Conservation (phyloP, 2,888 invertebrate genomes). For the Drosophila cracens region DNA sequence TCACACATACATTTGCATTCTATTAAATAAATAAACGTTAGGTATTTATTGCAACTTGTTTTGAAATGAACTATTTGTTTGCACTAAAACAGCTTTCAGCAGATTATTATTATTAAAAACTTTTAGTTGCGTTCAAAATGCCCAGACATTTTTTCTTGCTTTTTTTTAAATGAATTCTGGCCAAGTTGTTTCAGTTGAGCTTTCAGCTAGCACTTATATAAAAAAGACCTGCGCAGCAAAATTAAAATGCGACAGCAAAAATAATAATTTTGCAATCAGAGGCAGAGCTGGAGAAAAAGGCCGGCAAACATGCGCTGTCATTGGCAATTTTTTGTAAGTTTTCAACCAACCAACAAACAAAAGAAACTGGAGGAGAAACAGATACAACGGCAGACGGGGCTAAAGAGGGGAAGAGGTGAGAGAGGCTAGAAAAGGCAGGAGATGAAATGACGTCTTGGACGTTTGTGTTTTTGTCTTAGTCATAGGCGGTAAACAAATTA, state of each 20-base stretch:
- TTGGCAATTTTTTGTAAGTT: constrained; percentile 16
- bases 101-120: constrained; percentile 4
- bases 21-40: background rate
- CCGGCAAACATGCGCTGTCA: constrained; percentile 15
- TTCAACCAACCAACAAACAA: constrained; percentile 26
- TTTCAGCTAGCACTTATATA: constrained; percentile 4
- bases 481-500: constrained; percentile 23
- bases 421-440: background rate
- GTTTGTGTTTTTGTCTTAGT: constrained; percentile 28
- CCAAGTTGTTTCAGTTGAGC: constrained; percentile 7
- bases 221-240: constrained; percentile 35
- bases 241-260: constrained; percentile 14
- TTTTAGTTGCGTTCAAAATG: constrained; percentile 10
- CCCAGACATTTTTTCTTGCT: background rate
- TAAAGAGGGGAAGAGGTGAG: background rate
- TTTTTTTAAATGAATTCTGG: constrained; percentile 5
- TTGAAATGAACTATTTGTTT: background rate
- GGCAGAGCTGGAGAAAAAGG: constrained; percentile 18
- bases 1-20: background rate
- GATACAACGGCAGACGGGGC: background rate
- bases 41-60: background rate
- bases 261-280: constrained; percentile 34
- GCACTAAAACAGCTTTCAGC: constrained; percentile 4
- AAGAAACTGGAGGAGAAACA: background rate
- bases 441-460: constrained; percentile 37